Conservation (phyloP, 2,797 vertebrate species). For the Melanogrammus aeglefinus region DNA sequence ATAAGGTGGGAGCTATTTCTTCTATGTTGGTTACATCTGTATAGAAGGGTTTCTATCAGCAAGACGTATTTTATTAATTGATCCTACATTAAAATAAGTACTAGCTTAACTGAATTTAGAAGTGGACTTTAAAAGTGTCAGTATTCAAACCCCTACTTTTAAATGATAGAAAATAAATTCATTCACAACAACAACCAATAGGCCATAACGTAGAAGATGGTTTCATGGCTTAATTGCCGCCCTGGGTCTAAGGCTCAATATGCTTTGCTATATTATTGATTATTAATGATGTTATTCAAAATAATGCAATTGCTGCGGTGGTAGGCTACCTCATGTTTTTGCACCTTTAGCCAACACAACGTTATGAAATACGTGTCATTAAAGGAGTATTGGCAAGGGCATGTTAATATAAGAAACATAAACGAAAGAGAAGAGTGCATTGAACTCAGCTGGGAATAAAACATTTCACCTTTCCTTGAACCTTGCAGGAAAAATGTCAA, state of each 20-base stretch:
- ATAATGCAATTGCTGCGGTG: not conserved
- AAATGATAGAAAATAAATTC: no score
- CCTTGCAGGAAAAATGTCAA: no score
- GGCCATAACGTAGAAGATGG: not conserved
- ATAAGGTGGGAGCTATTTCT: slow-evolving; percentile 40
- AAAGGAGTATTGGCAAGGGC: not conserved
- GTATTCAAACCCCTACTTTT: not conserved
- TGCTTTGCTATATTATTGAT: not conserved
- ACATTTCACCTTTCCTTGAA: no score
- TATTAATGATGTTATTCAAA: not conserved
- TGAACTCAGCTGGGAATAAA: no score
- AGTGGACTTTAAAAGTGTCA: not conserved
- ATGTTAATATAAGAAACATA: no score
- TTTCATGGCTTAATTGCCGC: not conserved
- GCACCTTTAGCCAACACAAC: not conserved
- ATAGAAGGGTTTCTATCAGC: not conserved
- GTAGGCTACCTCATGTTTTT: not conserved
- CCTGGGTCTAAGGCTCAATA: not conserved
- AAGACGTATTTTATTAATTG: not conserved
- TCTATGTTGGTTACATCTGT: not conserved
- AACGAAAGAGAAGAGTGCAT: no score
- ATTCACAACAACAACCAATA: not conserved
- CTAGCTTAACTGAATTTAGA: not conserved
- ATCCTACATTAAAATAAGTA: not conserved
- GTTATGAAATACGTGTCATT: not conserved